A percentile compares a stretch with the other conserved stretches of the same genome.
Conservation (phyloP, 1,140 invertebrate genomes). For the Drosophila quadrilineata region DNA sequence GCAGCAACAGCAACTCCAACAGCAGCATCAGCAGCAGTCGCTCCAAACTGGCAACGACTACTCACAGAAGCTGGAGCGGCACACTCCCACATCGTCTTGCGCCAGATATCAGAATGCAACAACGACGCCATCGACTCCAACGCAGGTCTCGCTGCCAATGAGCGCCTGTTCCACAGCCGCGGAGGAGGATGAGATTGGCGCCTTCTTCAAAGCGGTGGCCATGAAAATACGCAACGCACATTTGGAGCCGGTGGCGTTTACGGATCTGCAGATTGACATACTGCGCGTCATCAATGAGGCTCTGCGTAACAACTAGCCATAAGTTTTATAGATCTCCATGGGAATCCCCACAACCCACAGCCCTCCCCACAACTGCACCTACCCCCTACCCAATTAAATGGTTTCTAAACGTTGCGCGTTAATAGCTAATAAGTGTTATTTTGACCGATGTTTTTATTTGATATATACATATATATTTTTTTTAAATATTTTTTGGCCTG, state of each 20-base stretch:
- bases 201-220: constrained; percentile 73
- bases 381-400: too few relatives aligned
- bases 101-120: constrained; percentile 35
- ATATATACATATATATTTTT: too few relatives aligned
- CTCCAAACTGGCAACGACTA: constrained; percentile 30
- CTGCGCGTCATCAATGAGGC: constrained; percentile 69
- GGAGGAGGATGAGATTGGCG: constrained; percentile 76
- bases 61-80: constrained; percentile 47
- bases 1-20: constrained; percentile 46
- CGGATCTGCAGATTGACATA: constrained; percentile 76
- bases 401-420: constrained; percentile 44
- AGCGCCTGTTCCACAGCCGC: constrained; percentile 10
- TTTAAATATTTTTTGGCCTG: constrained; percentile 43
- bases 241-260: constrained; percentile 71
- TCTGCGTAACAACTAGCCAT: constrained; percentile 62
- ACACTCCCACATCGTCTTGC: constrained; percentile 44
- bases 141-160: constrained; percentile 31
- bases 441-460: too few relatives aligned
- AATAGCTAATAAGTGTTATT: constrained; percentile 65
- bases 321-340: constrained; percentile 13
- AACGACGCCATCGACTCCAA: constrained; percentile 41
- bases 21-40: constrained; percentile 45
- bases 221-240: constrained; percentile 79
- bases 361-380: not conserved
- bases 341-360: not conserved